phyloP scores from a whole-genome alignment of 1,140 invertebrate genomes.

The Parapsyche elsis region DNA sequence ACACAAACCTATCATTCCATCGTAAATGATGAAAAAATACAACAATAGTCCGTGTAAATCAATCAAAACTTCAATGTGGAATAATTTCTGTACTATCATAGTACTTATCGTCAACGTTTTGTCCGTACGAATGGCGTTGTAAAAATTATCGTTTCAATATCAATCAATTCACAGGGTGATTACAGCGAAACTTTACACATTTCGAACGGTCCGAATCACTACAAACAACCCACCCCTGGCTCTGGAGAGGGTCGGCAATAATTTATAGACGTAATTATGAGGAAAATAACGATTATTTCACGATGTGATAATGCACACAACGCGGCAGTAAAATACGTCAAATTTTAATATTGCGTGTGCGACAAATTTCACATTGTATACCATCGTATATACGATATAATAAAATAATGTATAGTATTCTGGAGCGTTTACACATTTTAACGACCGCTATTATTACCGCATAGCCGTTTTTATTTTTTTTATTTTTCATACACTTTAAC shows the following conservation, averaged over 20 bases:
- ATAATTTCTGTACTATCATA: too few relatives aligned
- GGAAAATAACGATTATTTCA: conserved; percentile 28
- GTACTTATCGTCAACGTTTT: too few relatives aligned
- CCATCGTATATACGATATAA: neutral
- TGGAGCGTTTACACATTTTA: neutral
- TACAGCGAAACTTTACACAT: too few relatives aligned
- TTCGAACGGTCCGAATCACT: too few relatives aligned
- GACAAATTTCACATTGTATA: conserved; percentile 13
- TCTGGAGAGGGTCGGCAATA: neutral
- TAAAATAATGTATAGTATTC: neutral
- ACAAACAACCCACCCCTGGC: too few relatives aligned
- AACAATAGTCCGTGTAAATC: too few relatives aligned
- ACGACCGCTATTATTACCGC: neutral
- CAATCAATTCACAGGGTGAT: too few relatives aligned
- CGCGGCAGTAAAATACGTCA: conserved; percentile 17
- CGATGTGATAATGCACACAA: conserved; percentile 21
- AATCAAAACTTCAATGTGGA: too few relatives aligned
- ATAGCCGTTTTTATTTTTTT: neutral
- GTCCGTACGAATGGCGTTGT: too few relatives aligned
- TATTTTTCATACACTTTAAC: neutral
- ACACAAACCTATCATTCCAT: neutral
- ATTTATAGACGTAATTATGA: conserved; percentile 25
- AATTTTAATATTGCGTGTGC: conserved; percentile 38
- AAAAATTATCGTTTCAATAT: too few relatives aligned
- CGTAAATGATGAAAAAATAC: too few relatives aligned